These are phyloP conservation scores for Habropoda laboriosa DNA, from an alignment of 1,140 invertebrate genomes.

Conservation along the genomic window DNA sequence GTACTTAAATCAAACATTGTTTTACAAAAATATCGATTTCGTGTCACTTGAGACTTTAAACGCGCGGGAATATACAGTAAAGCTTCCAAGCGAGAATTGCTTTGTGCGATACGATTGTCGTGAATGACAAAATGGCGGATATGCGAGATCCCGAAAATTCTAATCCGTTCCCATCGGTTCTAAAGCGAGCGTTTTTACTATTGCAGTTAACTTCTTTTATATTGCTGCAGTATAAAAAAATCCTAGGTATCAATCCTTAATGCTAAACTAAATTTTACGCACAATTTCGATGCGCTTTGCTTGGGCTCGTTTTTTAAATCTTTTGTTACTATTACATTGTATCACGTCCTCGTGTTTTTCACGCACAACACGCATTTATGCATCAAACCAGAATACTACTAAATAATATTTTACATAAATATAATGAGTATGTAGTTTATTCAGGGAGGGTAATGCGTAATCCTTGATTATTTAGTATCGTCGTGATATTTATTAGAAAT, in stretches of 20 bases:
- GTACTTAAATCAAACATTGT: neutral
- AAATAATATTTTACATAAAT: conserved; percentile 37
- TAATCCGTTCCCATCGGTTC: conserved; percentile 68
- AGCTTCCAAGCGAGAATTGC: conserved; percentile 32
- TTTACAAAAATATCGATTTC: conserved; percentile 15
- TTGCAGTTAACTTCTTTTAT: conserved; percentile 16
- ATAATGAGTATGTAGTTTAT: conserved; percentile 21
- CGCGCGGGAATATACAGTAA: conserved; percentile 32
- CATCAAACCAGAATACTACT: neutral
- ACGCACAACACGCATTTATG: conserved; percentile 18
- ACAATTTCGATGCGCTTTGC: neutral
- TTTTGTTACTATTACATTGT: conserved; percentile 57
- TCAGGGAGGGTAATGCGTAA: conserved; percentile 39
- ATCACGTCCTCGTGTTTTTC: conserved; percentile 39
- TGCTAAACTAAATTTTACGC: neutral
- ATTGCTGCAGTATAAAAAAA: conserved; percentile 29
- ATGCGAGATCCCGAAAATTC: conserved; percentile 38
- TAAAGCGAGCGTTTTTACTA: conserved; percentile 32
- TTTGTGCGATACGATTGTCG: conserved; percentile 43
- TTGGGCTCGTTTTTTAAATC: conserved; percentile 31
- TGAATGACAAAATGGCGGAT: conserved; percentile 70
- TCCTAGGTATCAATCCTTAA: conserved; percentile 39
- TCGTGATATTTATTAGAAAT: conserved; percentile 35
- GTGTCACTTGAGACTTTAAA: neutral
- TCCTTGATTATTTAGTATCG: conserved; percentile 36